phyloP scores from a whole-genome alignment of 2,888 invertebrate species.

The Zhuqinia jingwanae region DNA sequence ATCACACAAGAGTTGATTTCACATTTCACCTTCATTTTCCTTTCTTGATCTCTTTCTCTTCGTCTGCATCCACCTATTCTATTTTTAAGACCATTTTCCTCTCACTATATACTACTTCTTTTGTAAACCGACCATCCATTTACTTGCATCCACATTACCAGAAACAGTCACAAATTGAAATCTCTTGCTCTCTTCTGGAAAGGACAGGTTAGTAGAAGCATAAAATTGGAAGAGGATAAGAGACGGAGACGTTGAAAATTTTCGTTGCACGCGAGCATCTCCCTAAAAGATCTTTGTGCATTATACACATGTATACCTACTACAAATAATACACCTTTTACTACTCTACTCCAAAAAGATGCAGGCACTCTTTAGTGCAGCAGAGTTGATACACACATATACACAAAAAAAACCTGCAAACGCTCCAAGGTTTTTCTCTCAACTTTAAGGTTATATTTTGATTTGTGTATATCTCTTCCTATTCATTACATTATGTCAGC shows the following conservation, averaged over 20 bases:
- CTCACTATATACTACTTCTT: not conserved
- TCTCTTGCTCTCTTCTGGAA: slow-evolving; percentile 57
- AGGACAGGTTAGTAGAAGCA: slow-evolving; percentile 66
- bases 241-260: slow-evolving; percentile 24
- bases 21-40: slow-evolving; percentile 52
- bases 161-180: slow-evolving; percentile 59
- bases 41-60: slow-evolving; percentile 25
- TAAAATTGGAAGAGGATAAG: slow-evolving; percentile 55
- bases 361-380: too few species aligned
- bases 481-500: slow-evolving; percentile 14
- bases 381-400: too few species aligned
- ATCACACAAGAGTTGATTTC: slow-evolving; percentile 39
- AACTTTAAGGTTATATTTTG: slow-evolving; percentile 10
- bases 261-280: not conserved
- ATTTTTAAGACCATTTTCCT: not conserved
- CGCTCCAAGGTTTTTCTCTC: not conserved
- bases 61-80: not conserved
- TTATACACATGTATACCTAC: too few species aligned
- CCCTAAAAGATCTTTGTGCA: not conserved
- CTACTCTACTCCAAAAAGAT: too few species aligned
- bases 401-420: not conserved
- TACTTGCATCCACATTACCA: slow-evolving; percentile 4
- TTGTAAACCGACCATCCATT: too few species aligned
- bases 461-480: slow-evolving; percentile 9
- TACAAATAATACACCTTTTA: too few species aligned